Conservation (phyloP, 2,797 vertebrate genomes). For the Ctenosaura bakeri region DNA sequence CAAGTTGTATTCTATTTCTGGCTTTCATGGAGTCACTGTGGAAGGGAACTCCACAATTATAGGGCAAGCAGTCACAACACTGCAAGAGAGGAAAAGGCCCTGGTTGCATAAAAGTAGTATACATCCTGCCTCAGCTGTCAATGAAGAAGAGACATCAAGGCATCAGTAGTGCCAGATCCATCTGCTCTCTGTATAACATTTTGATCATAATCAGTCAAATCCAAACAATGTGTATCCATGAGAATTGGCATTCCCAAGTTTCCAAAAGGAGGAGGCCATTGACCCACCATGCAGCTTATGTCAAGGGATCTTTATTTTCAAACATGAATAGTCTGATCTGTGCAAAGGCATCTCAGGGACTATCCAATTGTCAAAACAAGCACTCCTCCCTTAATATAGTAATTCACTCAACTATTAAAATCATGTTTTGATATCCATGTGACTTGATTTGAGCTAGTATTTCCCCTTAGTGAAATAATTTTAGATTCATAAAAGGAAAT, state of each 20-base stretch:
- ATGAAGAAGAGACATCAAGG: not conserved
- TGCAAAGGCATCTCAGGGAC: not conserved
- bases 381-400: not conserved
- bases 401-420: not conserved
- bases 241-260: not conserved
- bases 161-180: not conserved
- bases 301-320: not conserved
- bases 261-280: not conserved
- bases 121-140: not conserved
- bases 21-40: not conserved
- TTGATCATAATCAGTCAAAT: not conserved
- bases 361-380: not conserved
- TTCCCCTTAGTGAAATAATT: not conserved
- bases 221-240: not conserved
- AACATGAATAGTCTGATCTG: not conserved
- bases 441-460: not conserved
- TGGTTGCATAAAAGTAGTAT: not conserved
- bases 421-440: not conserved
- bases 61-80: not conserved
- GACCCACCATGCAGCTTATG: not conserved
- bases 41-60: not conserved
- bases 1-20: not conserved
- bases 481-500: not conserved
- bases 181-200: not conserved
- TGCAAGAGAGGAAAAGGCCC: not conserved